phyloP scores from a whole-genome alignment of 1,140 invertebrate species.

The Trichomalopsis sarcophagae region DNA sequence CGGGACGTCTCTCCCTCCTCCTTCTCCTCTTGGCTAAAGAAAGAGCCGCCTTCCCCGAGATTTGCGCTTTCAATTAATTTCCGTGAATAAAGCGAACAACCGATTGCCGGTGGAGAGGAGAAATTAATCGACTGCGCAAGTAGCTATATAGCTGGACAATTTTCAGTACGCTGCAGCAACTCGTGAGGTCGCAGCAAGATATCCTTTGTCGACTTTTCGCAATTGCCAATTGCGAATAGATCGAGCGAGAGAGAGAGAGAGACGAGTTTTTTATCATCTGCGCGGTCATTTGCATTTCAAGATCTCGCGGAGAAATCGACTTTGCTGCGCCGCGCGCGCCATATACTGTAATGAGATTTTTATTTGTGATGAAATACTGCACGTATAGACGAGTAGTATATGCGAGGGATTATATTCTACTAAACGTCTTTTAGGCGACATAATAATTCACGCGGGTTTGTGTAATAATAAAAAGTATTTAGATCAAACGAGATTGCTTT shows the following conservation, averaged over 20 bases:
- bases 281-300: slow-evolving; percentile 16
- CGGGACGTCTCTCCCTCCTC: slow-evolving; percentile 43
- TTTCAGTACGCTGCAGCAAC: background rate
- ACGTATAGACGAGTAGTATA: background rate
- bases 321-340: background rate
- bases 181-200: background rate
- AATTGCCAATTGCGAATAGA: slow-evolving; percentile 8
- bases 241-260: background rate
- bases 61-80: slow-evolving; percentile 74
- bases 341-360: background rate
- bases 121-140: slow-evolving; percentile 61
- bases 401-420: background rate
- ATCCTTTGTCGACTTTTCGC: slow-evolving; percentile 3
- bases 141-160: background rate
- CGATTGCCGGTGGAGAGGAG: slow-evolving; percentile 60
- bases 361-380: background rate
- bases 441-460: slow-evolving; percentile 18
- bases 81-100: slow-evolving; percentile 64
- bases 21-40: slow-evolving; percentile 7
- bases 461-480: slow-evolving; percentile 57
- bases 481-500: slow-evolving; percentile 35
- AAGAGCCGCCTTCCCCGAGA: slow-evolving; percentile 53
- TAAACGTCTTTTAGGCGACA: background rate
- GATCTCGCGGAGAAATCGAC: background rate
- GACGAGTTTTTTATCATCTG: background rate